Base-by-base conservation (phyloP, 92 coral and sea anemone genomes). In the Muricea muricata region DNA sequence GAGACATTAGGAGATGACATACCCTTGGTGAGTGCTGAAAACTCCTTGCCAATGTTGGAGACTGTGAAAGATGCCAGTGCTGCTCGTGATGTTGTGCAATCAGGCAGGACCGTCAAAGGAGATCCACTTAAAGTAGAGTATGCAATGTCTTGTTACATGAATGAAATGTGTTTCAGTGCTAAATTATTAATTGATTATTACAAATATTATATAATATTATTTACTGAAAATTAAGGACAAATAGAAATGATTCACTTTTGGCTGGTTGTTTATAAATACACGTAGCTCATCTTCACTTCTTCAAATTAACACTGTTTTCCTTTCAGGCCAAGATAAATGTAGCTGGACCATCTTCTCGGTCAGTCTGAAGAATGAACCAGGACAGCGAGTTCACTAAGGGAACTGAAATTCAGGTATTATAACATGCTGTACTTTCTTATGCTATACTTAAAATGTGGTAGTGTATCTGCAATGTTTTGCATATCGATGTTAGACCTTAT, bases 321-420 rank as follows among this genome's bases (percentile, higher is more conserved):
- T 74, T 39, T 0, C 37, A 84, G 88, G 88, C 88, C 54, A 84
- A 84, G 73, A 81, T 75, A 9, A 84, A 75, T 72, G 58, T 84
- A 39, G 84, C 75, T 84, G 84, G 84, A 7, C 88, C 88, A 28
- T 84, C 84, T 25, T n/a, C 88, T 57, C 73, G 88, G 42, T 75
- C 88, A 39, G 58, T 60, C 1, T 25, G 84, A 84, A 61, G 84
- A 66, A 73, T 41, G 82, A 78, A 60, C 40, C 68, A 76, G 42
- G 48, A 77, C 31, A 41, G 55, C 14, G 79, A 41, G 10, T 85
- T 4, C 65, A 32, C 66, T 25, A 85, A 85, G 40, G 84, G 78
- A 65, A 60, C 83, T 42, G 77, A 85, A 23, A 85, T 85, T 77
- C 89, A 76, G 89, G 89, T 63, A 85, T 52, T n/a, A n/a, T n/a